Evolutionary conservation across 2,888 invertebrate genomes (phyloP).

Genomic region (Epirrita christyi): DNA sequence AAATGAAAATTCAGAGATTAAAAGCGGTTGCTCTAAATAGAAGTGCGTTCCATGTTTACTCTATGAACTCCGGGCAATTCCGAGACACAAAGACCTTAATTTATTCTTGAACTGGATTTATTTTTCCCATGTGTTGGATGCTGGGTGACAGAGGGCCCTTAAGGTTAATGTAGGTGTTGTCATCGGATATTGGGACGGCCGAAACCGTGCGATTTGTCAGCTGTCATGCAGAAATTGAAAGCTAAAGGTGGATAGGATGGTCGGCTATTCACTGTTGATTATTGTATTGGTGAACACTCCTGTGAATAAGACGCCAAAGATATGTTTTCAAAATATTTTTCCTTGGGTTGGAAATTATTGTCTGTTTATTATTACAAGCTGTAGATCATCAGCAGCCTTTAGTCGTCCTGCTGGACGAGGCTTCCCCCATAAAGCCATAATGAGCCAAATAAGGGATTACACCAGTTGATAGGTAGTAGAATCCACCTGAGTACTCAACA

Average conservation of each 20-base stretch:
- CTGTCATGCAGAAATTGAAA: slow-evolving; percentile 70
- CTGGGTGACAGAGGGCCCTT: slow-evolving; percentile 75
- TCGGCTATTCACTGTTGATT: slow-evolving; percentile 8
- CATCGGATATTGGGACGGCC: slow-evolving; percentile 76
- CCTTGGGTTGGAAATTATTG: too few relatives aligned
- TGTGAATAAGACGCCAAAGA: neutral
- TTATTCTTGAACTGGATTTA: slow-evolving; percentile 80
- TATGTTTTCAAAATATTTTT: too few relatives aligned
- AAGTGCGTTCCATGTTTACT: slow-evolving; percentile 43
- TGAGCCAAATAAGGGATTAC: too few relatives aligned
- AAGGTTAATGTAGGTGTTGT: slow-evolving; percentile 80
- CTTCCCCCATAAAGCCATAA: too few relatives aligned
- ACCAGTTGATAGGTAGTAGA: too few relatives aligned
- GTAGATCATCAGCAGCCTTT: too few relatives aligned
- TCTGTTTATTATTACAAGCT: too few relatives aligned
- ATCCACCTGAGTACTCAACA: too few relatives aligned
- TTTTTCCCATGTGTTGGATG: slow-evolving; percentile 68
- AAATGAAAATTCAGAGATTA: slow-evolving; percentile 13
- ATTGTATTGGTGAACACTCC: neutral
- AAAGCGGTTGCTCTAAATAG: slow-evolving; percentile 25
- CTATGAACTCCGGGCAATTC: slow-evolving; percentile 62
- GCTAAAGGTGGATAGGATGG: slow-evolving; percentile 51
- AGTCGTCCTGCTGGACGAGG: too few relatives aligned
- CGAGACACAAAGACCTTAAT: slow-evolving; percentile 78
- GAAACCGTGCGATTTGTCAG: slow-evolving; percentile 74